Evolutionary conservation across 2,113 vertebrate genomes (phyloP).

Genomic region (Pandion haliaetus): DNA sequence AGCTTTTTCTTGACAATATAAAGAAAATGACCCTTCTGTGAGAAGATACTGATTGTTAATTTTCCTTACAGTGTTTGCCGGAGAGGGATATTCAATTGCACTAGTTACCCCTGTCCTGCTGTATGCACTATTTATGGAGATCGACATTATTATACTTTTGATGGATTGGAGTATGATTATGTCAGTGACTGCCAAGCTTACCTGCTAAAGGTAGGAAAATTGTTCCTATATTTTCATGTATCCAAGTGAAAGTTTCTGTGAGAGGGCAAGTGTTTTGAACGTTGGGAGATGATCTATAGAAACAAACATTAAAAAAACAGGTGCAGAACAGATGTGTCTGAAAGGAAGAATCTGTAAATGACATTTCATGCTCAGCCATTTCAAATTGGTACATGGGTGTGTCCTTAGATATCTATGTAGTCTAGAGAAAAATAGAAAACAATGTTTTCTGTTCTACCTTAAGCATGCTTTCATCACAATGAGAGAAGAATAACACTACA

Average conservation of each 20-base stretch:
- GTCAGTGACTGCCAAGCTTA: conserved; percentile 94
- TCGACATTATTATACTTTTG: conserved; percentile 94
- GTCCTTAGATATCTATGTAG: neutral
- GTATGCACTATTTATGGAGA: conserved; percentile 95
- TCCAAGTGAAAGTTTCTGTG: neutral
- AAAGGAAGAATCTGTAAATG: neutral
- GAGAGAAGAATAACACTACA: neutral
- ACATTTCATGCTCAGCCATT: neutral
- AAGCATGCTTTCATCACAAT: neutral
- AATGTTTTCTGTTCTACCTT: neutral
- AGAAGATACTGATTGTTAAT: neutral
- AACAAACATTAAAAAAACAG: neutral
- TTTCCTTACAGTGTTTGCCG: conserved; percentile 85
- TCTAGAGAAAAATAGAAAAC: neutral
- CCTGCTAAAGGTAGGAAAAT: conserved; percentile 82
- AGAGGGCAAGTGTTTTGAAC: neutral
- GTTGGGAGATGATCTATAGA: neutral
- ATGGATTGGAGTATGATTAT: conserved; percentile 95
- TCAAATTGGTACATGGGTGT: neutral
- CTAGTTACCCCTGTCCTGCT: conserved; percentile 90
- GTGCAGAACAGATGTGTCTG: neutral
- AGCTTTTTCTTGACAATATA: neutral
- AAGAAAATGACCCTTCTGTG: neutral
- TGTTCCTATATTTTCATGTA: neutral
- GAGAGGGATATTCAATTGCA: conserved; percentile 93